phyloP scores from a whole-genome alignment of 2,888 invertebrate species.

The Himalopsyche tibetana region DNA sequence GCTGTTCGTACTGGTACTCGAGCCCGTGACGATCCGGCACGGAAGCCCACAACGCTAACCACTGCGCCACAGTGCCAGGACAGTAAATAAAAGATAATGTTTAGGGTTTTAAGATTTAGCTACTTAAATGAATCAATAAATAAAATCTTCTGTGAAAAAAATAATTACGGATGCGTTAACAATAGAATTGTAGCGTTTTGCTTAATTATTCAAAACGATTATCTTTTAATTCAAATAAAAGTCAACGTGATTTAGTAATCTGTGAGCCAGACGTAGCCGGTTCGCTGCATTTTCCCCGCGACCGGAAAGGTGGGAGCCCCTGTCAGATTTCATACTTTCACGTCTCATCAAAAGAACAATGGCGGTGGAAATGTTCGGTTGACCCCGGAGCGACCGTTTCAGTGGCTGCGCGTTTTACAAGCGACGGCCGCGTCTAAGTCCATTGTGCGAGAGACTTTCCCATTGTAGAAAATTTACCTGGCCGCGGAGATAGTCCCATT shows the following conservation, averaged over 20 bases:
- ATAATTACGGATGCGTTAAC: no score
- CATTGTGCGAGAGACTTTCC: slow-evolving; percentile 45
- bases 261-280: neutral
- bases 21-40: no score
- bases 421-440: slow-evolving; percentile 22
- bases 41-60: no score
- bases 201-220: neutral
- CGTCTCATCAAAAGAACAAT: slow-evolving; percentile 50
- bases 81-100: no score
- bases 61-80: no score
- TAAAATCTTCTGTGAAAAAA: no score
- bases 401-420: slow-evolving; percentile 20
- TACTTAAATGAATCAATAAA: no score
- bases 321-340: slow-evolving; percentile 49
- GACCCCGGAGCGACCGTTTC: slow-evolving; percentile 45
- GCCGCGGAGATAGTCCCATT: slow-evolving; percentile 17
- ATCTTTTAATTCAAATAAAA: slow-evolving; percentile 2
- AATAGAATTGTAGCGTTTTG: no score
- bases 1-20: no score
- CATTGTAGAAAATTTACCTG: slow-evolving; percentile 50
- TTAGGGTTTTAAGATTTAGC: no score
- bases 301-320: slow-evolving; percentile 4
- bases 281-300: slow-evolving; percentile 5
- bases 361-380: slow-evolving; percentile 46
- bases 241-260: neutral